phyloP scores from a whole-genome alignment of 2,888 invertebrate species.

The Octonoba sinensis region DNA sequence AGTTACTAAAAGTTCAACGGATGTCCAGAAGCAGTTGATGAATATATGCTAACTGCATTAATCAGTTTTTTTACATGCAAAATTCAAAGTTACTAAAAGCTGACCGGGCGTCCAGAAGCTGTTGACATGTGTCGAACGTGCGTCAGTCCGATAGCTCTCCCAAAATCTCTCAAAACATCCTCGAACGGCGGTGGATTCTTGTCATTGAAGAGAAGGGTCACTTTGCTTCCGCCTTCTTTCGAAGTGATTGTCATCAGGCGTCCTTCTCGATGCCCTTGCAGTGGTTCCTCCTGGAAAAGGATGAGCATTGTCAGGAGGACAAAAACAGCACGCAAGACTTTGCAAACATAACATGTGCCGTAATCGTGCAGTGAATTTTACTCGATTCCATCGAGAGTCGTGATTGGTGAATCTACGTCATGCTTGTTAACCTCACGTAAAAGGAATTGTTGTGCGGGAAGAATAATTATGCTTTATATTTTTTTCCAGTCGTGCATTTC shows the following conservation, averaged over 20 bases:
- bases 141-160: constrained; percentile 91
- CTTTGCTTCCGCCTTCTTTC: constrained; percentile 11
- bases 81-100: constrained; percentile 58
- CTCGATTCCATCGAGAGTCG: too few species aligned
- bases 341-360: not conserved
- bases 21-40: too few species aligned
- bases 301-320: not conserved
- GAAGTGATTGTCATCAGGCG: constrained; percentile 33
- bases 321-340: not conserved
- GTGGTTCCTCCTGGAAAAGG: constrained; percentile 17
- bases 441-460: too few species aligned
- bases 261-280: constrained; percentile 25
- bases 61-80: too few species aligned
- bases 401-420: too few species aligned
- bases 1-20: too few species aligned
- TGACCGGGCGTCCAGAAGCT: constrained; percentile 89
- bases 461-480: too few species aligned
- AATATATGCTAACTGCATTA: too few species aligned
- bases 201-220: constrained; percentile 78
- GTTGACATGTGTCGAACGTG: constrained; percentile 93
- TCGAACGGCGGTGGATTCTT: constrained; percentile 94
- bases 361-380: too few species aligned
- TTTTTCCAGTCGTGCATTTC: too few species aligned
- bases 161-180: constrained; percentile 91
- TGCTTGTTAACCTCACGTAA: too few species aligned